Percentiles rank a stretch among this genome's conserved stretches.
Conservation (phyloP, 2,113 vertebrate genomes). For the Clarias magur region DNA sequence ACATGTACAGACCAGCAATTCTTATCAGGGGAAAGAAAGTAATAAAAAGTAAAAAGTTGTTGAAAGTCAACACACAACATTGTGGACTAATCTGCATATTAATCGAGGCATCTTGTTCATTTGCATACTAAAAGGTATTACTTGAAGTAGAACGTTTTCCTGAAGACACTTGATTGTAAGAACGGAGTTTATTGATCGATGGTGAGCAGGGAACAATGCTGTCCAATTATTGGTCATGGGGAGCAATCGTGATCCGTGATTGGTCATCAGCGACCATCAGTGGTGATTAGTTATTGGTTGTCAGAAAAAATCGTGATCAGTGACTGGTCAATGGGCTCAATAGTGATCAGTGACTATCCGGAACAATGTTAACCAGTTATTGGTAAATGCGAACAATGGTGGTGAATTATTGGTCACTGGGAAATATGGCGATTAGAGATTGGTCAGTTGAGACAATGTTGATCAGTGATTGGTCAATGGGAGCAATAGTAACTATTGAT, state of each 20-base stretch:
- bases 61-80: neutral
- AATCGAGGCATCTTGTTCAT: neutral
- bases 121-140: neutral
- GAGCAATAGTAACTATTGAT: too few relatives aligned
- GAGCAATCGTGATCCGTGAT: neutral
- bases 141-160: neutral
- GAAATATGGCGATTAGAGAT: too few relatives aligned
- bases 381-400: too few relatives aligned
- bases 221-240: neutral
- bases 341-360: neutral
- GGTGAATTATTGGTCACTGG: too few relatives aligned
- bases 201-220: neutral
- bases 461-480: too few relatives aligned
- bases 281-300: neutral
- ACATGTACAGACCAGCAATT: neutral
- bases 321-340: neutral
- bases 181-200: neutral
- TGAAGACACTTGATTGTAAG: neutral
- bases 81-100: neutral
- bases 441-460: neutral
- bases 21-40: neutral
- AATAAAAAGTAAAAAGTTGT: neutral
- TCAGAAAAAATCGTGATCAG: neutral
- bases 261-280: too few relatives aligned
- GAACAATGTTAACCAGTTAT: neutral